Percentiles rank a stretch among this genome's conserved stretches.
These are phyloP conservation scores for Coenonympha glycerion DNA, from an alignment of 2,888 invertebrate species.

Conservation along the genomic window DNA sequence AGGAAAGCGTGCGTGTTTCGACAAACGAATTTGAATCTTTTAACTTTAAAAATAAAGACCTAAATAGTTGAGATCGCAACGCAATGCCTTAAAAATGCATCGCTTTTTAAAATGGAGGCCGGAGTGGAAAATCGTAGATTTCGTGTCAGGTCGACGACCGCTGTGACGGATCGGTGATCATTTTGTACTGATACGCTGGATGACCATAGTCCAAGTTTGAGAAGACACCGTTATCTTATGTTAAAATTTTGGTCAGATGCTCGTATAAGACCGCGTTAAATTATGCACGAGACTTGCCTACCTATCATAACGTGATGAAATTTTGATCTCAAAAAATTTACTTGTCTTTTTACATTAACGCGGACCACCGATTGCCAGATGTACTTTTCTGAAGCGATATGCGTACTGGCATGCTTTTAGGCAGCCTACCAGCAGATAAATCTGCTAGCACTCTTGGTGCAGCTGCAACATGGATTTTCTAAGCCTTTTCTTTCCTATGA, in stretches of 20 bases:
- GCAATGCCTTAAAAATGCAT: constrained; percentile 32
- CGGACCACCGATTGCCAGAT: too few species aligned
- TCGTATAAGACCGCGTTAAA: too few species aligned
- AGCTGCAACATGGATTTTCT: too few species aligned
- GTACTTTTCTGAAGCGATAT: too few species aligned
- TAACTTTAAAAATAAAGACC: constrained; percentile 33
- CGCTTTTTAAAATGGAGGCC: constrained; percentile 60
- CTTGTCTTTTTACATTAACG: too few species aligned
- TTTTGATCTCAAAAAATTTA: too few species aligned
- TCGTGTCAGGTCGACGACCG: constrained; percentile 60
- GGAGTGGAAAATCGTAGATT: constrained; percentile 66
- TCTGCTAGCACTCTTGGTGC: too few species aligned
- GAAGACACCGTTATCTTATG: constrained; percentile 17
- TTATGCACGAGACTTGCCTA: too few species aligned
- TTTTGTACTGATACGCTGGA: constrained; percentile 30
- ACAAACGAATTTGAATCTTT: constrained; percentile 35
- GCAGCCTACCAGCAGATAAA: too few species aligned
- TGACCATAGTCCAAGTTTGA: constrained; percentile 29
- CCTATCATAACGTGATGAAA: too few species aligned
- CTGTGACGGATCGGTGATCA: constrained; percentile 53
- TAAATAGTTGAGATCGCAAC: not conserved
- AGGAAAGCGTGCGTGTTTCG: not conserved
- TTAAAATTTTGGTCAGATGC: not conserved
- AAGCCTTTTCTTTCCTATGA: too few species aligned
- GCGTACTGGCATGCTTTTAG: too few species aligned